Percentiles rank a stretch among this genome's conserved stretches.
phyloP scores from a whole-genome alignment of 2,113 vertebrate genomes.

The Trematomus loennbergii region DNA sequence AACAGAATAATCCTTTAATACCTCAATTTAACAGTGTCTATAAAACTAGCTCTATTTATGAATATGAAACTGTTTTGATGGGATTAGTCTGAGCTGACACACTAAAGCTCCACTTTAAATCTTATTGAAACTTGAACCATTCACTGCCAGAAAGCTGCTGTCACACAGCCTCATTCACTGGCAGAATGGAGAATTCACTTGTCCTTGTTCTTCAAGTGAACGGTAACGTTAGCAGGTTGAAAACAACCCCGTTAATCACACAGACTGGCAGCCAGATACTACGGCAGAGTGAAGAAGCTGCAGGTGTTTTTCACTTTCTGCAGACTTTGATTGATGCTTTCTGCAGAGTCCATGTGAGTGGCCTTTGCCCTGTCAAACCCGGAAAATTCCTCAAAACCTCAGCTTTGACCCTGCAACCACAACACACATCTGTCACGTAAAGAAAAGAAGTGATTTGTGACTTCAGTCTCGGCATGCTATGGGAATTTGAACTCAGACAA shows the following conservation, averaged over 20 bases:
- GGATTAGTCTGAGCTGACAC: not conserved
- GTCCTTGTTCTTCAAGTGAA: no score
- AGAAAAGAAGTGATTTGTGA: not conserved
- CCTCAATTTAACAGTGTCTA: no score
- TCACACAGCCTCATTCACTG: no score
- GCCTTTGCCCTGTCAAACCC: not conserved
- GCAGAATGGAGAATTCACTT: not conserved
- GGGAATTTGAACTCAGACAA: no score
- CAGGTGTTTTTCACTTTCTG: constrained; percentile 4
- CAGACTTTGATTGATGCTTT: constrained; percentile 17
- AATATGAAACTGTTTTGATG: not conserved
- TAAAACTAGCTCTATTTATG: not conserved
- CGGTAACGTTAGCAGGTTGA: not conserved
- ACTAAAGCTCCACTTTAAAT: not conserved
- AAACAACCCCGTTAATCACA: not conserved
- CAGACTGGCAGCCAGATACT: not conserved
- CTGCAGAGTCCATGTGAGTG: not conserved
- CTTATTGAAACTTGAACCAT: no score
- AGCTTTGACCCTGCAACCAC: not conserved
- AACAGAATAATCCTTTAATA: no score
- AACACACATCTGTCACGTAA: not conserved
- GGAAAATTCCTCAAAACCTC: not conserved
- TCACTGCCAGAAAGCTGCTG: no score
- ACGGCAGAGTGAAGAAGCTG: not conserved
- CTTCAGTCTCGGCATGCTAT: not conserved